A percentile compares a stretch with the other conserved stretches of the same genome.
These are phyloP conservation scores for Chrysopilus asiliformis DNA, from an alignment of 2,888 invertebrate genomes.

Conservation along the genomic window DNA sequence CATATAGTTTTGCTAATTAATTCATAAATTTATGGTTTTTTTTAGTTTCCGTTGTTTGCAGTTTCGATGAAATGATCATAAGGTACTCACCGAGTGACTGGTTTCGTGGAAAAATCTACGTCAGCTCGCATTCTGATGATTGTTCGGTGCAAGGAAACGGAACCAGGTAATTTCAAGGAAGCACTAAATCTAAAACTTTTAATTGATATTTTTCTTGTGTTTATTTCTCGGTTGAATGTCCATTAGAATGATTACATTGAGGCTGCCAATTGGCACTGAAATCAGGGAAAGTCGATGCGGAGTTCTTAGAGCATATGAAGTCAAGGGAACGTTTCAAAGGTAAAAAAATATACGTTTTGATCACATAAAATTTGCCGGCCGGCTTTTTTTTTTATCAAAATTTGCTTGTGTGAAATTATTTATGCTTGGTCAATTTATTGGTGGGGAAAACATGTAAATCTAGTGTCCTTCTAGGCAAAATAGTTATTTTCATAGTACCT, in stretches of 20 bases:
- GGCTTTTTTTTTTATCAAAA: too few species aligned
- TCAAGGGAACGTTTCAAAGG: conserved; percentile 29
- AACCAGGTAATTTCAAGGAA: too few species aligned
- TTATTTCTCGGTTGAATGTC: too few species aligned
- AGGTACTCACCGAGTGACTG: conserved; percentile 46
- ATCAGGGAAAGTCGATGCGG: conserved; percentile 32
- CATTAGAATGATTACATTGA: conserved; percentile 20
- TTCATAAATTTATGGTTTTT: too few species aligned
- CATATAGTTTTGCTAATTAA: not conserved
- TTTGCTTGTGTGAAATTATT: too few species aligned
- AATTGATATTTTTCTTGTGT: too few species aligned
- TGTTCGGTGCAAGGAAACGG: conserved; percentile 51
- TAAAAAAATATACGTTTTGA: conserved; percentile 7
- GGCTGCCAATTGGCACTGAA: conserved; percentile 31
- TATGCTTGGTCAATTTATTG: too few species aligned
- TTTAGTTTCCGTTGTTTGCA: conserved; percentile 67
- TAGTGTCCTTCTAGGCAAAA: too few species aligned
- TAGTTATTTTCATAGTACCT: too few species aligned
- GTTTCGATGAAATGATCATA: conserved; percentile 53
- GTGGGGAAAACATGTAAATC: too few species aligned
- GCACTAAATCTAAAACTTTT: too few species aligned
- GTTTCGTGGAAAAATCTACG: conserved; percentile 65
- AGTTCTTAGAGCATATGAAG: conserved; percentile 32
- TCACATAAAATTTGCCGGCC: not conserved
- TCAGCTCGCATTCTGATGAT: conserved; percentile 59